A percentile compares a stretch with the other conserved stretches of the same genome.
Conservation (phyloP, 2,797 vertebrate genomes). For the Geotrypetes seraphini region DNA sequence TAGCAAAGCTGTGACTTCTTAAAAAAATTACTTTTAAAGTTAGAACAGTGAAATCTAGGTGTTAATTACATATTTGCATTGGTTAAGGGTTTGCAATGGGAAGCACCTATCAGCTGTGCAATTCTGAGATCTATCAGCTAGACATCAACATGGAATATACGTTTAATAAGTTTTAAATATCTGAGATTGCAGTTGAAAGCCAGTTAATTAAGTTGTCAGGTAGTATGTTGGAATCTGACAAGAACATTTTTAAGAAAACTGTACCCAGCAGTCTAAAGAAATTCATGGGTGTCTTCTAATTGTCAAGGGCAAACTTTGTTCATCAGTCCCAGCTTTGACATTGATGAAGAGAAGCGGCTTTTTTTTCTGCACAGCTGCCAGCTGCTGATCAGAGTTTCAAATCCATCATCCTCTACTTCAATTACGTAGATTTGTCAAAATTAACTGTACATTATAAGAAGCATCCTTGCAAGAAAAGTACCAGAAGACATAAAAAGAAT, state of each 20-base stretch:
- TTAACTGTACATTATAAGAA: constrained; percentile 74
- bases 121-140: constrained; percentile 53
- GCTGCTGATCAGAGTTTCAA: constrained; percentile 73
- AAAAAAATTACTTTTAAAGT: too few species aligned
- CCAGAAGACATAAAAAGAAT: constrained; percentile 62
- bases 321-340: constrained; percentile 70
- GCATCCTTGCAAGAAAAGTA: constrained; percentile 73
- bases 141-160: constrained; percentile 62
- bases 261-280: constrained; percentile 66
- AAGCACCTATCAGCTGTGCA: constrained; percentile 39
- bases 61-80: constrained; percentile 41
- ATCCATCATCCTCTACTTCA: constrained; percentile 74
- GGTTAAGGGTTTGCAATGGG: constrained; percentile 31
- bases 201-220: constrained; percentile 76
- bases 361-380: constrained; percentile 72
- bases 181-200: constrained; percentile 70
- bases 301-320: constrained; percentile 75
- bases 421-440: constrained; percentile 78
- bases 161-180: constrained; percentile 74
- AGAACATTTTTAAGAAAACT: constrained; percentile 72
- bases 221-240: constrained; percentile 70
- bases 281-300: constrained; percentile 75
- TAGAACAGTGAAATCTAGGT: constrained; percentile 35
- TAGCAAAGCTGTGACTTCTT: constrained; percentile 36
- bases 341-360: constrained; percentile 77